Evolutionary conservation across 92 coral and sea anemone species (phyloP).

Genomic region (Blastomussa wellsi): DNA sequence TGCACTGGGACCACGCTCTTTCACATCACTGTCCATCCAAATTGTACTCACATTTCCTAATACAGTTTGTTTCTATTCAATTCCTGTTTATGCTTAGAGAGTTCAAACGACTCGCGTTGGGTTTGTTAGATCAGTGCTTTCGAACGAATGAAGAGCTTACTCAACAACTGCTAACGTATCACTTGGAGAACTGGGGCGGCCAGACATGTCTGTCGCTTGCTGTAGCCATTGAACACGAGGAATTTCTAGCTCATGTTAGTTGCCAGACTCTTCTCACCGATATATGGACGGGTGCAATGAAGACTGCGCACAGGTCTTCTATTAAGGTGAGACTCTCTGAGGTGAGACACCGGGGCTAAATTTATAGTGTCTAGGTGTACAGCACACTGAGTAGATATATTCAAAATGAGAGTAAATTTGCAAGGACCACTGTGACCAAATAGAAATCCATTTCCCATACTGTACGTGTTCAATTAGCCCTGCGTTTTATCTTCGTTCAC

Average conservation of each 20-base stretch:
- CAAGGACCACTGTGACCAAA: too few species aligned
- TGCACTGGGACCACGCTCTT: too few species aligned
- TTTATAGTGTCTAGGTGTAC: too few species aligned
- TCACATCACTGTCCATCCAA: background rate
- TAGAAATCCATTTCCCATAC: too few species aligned
- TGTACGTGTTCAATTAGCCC: too few species aligned
- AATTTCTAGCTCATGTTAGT: constrained; percentile 78
- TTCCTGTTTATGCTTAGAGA: constrained; percentile 49
- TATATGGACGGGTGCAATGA: constrained; percentile 92
- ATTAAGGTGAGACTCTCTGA: constrained; percentile 50
- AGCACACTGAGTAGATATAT: too few species aligned
- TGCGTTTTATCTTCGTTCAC: too few species aligned
- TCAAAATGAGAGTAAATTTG: too few species aligned
- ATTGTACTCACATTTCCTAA: background rate
- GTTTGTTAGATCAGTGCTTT: constrained; percentile 74
- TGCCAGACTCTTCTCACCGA: constrained; percentile 89
- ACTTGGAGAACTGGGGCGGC: constrained; percentile 75
- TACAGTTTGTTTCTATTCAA: background rate
- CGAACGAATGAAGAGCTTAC: constrained; percentile 75
- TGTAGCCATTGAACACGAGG: constrained; percentile 73
- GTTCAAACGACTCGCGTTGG: constrained; percentile 76
- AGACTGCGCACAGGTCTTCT: constrained; percentile 55
- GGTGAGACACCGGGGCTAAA: background rate
- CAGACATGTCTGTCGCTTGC: constrained; percentile 83
- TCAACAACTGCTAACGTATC: constrained; percentile 76